These are phyloP conservation scores for Elephas maximus DNA, from an alignment of 2,113 vertebrate genomes.

Conservation along the genomic window DNA sequence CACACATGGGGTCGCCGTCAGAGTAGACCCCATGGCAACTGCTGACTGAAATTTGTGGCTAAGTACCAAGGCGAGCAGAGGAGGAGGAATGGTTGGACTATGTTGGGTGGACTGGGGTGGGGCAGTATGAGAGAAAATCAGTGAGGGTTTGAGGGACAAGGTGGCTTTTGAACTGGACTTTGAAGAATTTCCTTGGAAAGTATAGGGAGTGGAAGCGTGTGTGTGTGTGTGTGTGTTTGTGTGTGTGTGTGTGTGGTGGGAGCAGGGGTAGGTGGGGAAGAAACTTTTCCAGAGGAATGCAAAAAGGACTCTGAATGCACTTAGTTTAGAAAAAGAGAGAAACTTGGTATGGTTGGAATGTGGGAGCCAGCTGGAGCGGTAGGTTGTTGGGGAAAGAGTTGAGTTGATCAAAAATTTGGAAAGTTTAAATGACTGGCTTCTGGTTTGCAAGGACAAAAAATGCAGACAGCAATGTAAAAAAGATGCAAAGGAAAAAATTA, in stretches of 20 bases:
- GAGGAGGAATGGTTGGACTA: neutral
- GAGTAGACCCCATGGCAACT: neutral
- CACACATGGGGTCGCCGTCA: neutral
- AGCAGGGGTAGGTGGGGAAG: neutral
- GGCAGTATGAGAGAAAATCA: neutral
- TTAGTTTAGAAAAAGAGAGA: neutral
- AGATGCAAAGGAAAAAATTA: neutral
- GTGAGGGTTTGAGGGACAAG: neutral
- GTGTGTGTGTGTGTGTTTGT: neutral
- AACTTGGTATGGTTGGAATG: neutral
- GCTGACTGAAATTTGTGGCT: neutral
- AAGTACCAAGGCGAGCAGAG: neutral
- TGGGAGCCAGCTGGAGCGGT: neutral
- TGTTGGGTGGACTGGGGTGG: neutral
- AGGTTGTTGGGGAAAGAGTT: neutral
- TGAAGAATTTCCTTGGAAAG: neutral
- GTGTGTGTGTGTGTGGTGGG: neutral
- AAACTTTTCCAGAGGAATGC: conserved; percentile 1
- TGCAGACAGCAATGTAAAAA: neutral
- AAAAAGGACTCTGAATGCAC: neutral
- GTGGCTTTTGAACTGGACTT: neutral
- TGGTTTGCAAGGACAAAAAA: neutral
- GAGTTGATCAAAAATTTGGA: neutral
- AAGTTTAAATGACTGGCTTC: neutral
- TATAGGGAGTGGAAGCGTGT: neutral